These are phyloP conservation scores for Pterocles burchelli DNA, from an alignment of 2,113 vertebrate genomes.

Conservation along the genomic window DNA sequence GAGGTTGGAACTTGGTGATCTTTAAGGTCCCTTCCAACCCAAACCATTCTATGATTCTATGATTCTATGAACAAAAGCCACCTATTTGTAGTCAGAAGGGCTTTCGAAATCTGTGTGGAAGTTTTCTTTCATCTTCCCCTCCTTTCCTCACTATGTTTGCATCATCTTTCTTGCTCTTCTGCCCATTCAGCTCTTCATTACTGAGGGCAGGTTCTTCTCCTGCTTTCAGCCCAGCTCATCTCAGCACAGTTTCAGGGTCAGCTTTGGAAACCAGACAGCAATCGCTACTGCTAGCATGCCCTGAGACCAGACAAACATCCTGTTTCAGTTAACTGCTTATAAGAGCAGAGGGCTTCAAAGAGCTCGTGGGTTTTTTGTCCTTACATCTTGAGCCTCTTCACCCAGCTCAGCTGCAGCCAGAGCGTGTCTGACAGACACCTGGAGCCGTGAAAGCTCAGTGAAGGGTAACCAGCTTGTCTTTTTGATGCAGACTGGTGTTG, in stretches of 20 bases:
- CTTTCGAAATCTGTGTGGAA: neutral
- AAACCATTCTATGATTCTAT: too few species aligned
- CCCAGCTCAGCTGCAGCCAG: neutral
- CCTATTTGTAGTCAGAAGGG: neutral
- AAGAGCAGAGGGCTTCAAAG: neutral
- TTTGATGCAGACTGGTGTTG: neutral
- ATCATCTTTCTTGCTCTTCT: neutral
- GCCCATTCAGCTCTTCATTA: neutral
- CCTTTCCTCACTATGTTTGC: neutral
- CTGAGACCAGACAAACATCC: slow-evolving; percentile 31
- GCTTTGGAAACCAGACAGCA: neutral
- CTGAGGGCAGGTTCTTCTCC: neutral
- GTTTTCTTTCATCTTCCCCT: neutral
- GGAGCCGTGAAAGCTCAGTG: neutral
- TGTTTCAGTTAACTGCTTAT: slow-evolving; percentile 23
- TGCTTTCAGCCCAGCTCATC: neutral
- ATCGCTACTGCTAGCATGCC: neutral
- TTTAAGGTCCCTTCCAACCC: too few species aligned
- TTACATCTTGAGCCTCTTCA: neutral
- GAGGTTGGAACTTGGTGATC: too few species aligned
- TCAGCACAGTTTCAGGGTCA: neutral
- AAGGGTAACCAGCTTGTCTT: neutral
- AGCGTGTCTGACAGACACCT: neutral
- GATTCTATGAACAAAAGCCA: neutral
- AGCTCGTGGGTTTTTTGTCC: neutral